Conservation (phyloP, 2,888 invertebrate genomes). For the Bursaphelenchus okinawaensis region DNA sequence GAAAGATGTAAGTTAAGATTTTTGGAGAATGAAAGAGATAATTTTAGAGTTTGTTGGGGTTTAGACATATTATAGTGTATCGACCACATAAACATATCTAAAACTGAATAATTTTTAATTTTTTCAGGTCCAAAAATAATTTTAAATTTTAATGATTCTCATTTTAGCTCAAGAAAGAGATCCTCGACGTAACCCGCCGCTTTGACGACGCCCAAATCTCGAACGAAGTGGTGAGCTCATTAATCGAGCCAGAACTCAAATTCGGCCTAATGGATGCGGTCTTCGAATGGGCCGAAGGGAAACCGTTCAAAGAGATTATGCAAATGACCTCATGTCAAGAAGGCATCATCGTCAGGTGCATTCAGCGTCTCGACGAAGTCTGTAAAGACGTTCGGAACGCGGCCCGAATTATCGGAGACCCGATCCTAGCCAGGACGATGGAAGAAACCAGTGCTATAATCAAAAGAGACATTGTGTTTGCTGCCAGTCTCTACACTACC, state of each 20-base stretch:
- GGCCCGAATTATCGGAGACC: constrained; percentile 85
- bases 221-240: constrained; percentile 19
- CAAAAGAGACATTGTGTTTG: constrained; percentile 94
- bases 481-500: constrained; percentile 83
- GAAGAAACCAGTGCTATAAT: constrained; percentile 79
- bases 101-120: too few species aligned
- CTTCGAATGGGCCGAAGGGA: constrained; percentile 88
- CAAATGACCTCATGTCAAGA: constrained; percentile 87
- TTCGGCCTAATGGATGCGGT: constrained; percentile 89
- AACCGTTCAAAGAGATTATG: constrained; percentile 89
- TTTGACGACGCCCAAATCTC: constrained; percentile 56
- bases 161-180: constrained; percentile 68
- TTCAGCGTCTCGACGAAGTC: constrained; percentile 88
- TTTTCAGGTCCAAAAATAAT: constrained; percentile 2
- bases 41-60: too few species aligned
- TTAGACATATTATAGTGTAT: too few species aligned
- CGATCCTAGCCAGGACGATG: constrained; percentile 84
- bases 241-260: constrained; percentile 65
- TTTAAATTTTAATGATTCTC: background rate
- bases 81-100: too few species aligned
- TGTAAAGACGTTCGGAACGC: constrained; percentile 84
- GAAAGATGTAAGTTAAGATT: background rate
- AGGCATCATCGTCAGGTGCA: constrained; percentile 92
- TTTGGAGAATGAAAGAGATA: too few species aligned
- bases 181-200: constrained; percentile 62